Conservation (phyloP, 2,888 invertebrate genomes). For the Sesia apiformis region DNA sequence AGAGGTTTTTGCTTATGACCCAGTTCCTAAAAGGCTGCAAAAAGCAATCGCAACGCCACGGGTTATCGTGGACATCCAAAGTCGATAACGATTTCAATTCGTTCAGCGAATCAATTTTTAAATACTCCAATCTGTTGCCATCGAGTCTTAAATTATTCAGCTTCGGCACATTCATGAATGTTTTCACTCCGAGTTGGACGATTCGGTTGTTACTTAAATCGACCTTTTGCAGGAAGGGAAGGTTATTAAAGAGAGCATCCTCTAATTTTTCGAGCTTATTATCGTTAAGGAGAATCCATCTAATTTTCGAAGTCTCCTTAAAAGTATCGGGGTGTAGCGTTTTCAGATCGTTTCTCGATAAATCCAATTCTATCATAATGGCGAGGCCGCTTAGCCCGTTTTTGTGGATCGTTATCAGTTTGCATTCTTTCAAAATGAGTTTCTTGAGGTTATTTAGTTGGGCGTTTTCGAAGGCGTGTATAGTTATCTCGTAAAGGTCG, state of each 20-base stretch:
- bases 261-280: slow-evolving; percentile 84
- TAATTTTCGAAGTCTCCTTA: slow-evolving; percentile 79
- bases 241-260: slow-evolving; percentile 83
- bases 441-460: slow-evolving; percentile 87
- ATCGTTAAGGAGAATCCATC: slow-evolving; percentile 82
- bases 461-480: slow-evolving; percentile 80
- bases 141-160: slow-evolving; percentile 81
- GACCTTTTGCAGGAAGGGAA: slow-evolving; percentile 83
- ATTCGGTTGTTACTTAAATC: slow-evolving; percentile 85
- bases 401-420: slow-evolving; percentile 80
- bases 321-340: slow-evolving; percentile 81
- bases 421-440: slow-evolving; percentile 83
- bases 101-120: slow-evolving; percentile 79
- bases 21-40: slow-evolving; percentile 86
- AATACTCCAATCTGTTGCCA: slow-evolving; percentile 81
- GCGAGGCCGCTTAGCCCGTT: slow-evolving; percentile 84
- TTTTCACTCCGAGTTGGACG: slow-evolving; percentile 78
- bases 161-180: slow-evolving; percentile 81
- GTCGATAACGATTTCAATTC: slow-evolving; percentile 80
- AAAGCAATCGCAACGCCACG: slow-evolving; percentile 92
- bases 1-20: slow-evolving; percentile 81
- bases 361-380: slow-evolving; percentile 87
- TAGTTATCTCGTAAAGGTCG: slow-evolving; percentile 77
- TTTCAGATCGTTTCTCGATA: slow-evolving; percentile 82
- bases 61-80: slow-evolving; percentile 85